Conservation (phyloP, 92 coral and sea anemone genomes). For the Bergia sp. region DNA sequence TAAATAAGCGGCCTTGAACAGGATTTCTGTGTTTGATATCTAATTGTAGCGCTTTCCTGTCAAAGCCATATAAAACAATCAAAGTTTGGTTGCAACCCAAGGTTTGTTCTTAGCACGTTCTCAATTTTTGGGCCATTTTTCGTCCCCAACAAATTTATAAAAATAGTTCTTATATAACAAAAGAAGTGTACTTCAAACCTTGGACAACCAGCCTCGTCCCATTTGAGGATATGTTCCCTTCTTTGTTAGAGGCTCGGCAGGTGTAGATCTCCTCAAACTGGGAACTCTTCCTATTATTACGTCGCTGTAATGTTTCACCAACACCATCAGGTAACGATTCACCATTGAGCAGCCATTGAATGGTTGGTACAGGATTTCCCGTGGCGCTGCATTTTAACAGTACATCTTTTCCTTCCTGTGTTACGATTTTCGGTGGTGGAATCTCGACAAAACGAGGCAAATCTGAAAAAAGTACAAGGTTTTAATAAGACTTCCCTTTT, state of each 20-base stretch:
- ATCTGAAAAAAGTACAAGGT: neutral
- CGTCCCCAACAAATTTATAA: too few species aligned
- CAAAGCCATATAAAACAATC: too few species aligned
- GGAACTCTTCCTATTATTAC: neutral
- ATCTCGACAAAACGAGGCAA: neutral
- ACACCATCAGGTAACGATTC: too few species aligned
- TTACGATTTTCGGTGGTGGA: neutral
- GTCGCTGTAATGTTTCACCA: neutral
- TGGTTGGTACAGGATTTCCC: neutral
- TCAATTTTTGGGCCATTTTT: too few species aligned
- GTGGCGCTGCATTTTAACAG: neutral
- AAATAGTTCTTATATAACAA: neutral
- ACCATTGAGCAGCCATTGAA: neutral
- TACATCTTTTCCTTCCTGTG: neutral
- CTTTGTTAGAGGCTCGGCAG: neutral
- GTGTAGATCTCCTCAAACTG: neutral
- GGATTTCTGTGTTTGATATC: too few species aligned
- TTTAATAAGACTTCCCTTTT: too few species aligned
- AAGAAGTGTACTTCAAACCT: neutral
- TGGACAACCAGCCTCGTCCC: neutral
- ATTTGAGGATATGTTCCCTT: neutral
- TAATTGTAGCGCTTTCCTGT: too few species aligned
- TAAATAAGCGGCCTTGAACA: too few species aligned
- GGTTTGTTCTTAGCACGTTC: too few species aligned
- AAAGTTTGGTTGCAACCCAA: too few species aligned